Percentiles rank a stretch among this genome's conserved stretches.
phyloP scores from a whole-genome alignment of 2,888 invertebrate species.

The Stenchaetothrips biformis region DNA sequence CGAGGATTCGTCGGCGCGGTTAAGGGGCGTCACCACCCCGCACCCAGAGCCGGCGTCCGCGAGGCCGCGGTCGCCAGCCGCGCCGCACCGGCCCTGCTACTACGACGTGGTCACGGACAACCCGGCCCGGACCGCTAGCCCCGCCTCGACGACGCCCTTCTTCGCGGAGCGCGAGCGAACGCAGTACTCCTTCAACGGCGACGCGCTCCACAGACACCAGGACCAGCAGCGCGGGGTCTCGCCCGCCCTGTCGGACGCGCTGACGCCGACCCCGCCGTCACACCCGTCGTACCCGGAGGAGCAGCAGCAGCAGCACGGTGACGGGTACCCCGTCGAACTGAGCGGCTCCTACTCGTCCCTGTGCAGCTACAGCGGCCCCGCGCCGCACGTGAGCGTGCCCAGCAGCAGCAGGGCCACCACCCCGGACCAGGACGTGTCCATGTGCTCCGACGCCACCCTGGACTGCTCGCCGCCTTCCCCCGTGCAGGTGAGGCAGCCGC shows the following conservation, averaged over 20 bases:
- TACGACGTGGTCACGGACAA: background rate
- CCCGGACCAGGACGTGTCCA: background rate
- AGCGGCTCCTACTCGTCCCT: background rate
- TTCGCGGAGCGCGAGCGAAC: background rate
- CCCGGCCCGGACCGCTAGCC: background rate
- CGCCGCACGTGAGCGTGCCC: background rate
- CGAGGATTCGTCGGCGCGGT: background rate
- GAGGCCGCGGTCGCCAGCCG: background rate
- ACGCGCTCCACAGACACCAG: background rate
- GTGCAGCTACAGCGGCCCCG: background rate
- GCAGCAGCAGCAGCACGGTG: background rate
- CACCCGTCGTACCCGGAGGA: background rate
- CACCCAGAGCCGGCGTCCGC: background rate
- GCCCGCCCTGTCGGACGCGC: too few species aligned
- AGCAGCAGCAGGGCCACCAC: slow-evolving; percentile 12
- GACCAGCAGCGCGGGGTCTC: too few species aligned
- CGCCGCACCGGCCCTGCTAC: background rate
- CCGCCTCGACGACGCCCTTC: background rate
- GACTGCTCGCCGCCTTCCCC: slow-evolving; percentile 12
- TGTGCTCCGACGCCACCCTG: slow-evolving; percentile 13
- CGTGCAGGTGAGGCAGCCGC: background rate
- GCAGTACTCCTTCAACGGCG: slow-evolving; percentile 9
- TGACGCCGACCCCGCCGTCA: background rate
- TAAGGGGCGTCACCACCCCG: background rate
- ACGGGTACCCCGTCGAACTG: background rate